Evolutionary conservation across 2,113 vertebrate species (phyloP).

Genomic region (Cynopterus brachyotis): DNA sequence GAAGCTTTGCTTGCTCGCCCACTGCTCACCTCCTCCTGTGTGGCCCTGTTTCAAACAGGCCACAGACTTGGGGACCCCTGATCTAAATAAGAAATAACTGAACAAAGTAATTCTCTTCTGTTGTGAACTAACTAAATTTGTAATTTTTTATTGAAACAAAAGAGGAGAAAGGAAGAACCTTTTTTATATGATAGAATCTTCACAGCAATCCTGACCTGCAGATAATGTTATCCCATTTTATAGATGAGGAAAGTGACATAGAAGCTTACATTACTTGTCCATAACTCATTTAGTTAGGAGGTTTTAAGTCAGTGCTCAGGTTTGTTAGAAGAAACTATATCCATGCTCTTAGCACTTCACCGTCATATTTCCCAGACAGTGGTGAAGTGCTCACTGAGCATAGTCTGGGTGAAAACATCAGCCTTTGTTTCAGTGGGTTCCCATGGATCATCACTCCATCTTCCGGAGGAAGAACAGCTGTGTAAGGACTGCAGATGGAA

Average conservation of each 20-base stretch:
- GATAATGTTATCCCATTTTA: neutral
- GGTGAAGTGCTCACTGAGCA: neutral
- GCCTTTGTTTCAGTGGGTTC: neutral
- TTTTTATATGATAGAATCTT: neutral
- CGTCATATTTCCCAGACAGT: accelerated
- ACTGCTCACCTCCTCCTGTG: too few relatives aligned
- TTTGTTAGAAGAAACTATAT: neutral
- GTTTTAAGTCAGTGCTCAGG: neutral
- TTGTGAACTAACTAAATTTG: neutral
- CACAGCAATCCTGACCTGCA: neutral
- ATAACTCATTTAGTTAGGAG: neutral
- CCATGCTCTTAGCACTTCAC: neutral
- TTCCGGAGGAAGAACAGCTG: neutral
- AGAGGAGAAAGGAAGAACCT: neutral
- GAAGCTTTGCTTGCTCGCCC: too few relatives aligned
- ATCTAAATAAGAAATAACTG: neutral
- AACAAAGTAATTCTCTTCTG: neutral
- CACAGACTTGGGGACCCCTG: too few relatives aligned
- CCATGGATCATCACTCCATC: neutral
- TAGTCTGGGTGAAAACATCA: neutral
- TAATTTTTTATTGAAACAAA: neutral
- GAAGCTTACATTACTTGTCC: neutral
- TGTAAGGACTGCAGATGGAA: neutral
- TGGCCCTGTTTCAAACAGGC: too few relatives aligned
- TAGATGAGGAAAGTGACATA: neutral